Base-by-base conservation (phyloP, 2,888 invertebrate genomes). In the Luperina testacea region DNA sequence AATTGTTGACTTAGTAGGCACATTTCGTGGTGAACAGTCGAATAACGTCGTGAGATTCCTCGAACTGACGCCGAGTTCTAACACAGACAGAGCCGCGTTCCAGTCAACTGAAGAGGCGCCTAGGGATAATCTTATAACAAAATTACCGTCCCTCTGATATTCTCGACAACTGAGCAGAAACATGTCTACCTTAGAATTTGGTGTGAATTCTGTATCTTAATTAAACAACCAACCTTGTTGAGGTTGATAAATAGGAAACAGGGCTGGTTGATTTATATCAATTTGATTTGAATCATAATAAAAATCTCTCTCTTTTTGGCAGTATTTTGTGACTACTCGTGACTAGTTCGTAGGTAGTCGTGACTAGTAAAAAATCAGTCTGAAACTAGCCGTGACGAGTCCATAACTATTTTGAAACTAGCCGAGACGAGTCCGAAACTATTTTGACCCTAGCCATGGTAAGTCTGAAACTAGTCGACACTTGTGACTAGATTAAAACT, bases 81-180 rank as follows among this genome's bases (percentile, higher is more conserved):
- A 57, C 11, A 24, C 57, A 57, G 57, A 57, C 57, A 57, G 24
- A 57, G 24, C 11, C 11, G 51, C 27, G 27, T 68, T 77, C 57
- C 53, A 71, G 59, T 27, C 53, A 67, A 38, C 45, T 61, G 59
- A 53, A 79, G 81, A 27, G 61, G 82, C 61, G 70, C 61, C 77
- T 20, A 15, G 70, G 83, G 81, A 81, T 53, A 53, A 42, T 48
- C 77, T 71, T 67, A 53, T 77, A 77, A 82, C 77, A 71, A 71
- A 71, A 81, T 81, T 71, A 81, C 81, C 38, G 61, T 53, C 42
- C 32, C 57, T 45, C 67, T 24, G 27, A 38, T 67, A 77, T 70
- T 71, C 45, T 77, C 27, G 42, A 81, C 15, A 70, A 67, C 38
- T 82, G 45, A 70, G 15, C 51, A 27, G 32, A 65, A 76, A 76